Evolutionary conservation across 2,888 invertebrate species (phyloP), one percentile per base, ranked within the genome.

Genomic region (Erebia ligea): DNA sequence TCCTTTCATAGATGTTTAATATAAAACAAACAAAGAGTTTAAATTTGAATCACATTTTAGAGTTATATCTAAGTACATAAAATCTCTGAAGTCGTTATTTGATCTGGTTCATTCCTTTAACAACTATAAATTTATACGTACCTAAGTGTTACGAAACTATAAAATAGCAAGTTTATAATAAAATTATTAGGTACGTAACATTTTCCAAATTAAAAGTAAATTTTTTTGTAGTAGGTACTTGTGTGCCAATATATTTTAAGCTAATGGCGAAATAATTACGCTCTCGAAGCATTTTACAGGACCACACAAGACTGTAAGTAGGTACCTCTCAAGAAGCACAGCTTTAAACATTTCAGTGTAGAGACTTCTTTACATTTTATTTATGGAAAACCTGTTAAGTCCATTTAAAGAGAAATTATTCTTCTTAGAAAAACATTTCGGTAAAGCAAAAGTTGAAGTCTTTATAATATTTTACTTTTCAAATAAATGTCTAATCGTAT

Each of bases 211-310:
- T 81, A 79, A 82, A 80, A 78, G 77, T 79, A 81, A 73, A 58
- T 77, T 81, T 84, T 86, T 86, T 84, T 84, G 80, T 84, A 79
- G 80, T 83, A 79, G 79, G 79, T 78, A 79, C 77, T 76, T 70
- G 80, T 84, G 84, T 82, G 81, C 85, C 85, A 84, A 88, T 89
- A 88, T 88, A 89, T 90, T n/a, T n/a, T 89, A 86, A 76, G 80
- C 83, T 88, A 90, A 91, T 90, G 85, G 88, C 80, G 83, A 89
- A 89, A 86, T 91, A 91, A 91, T 90, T 92, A 88, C 85, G 80
- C 83, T 81, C 84, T 83, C 80, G 81, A 85, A 83, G 82, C 81
- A 84, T 86, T 87, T 80, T 84, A 82, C 81, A 86, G 84, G 81
- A 86, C 86, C 85, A 84, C 86, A 82, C 84, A 86, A 90, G n/a